Evolutionary conservation across 2,797 vertebrate genomes (phyloP).

Genomic region (Neosilurus mollespiculum): DNA sequence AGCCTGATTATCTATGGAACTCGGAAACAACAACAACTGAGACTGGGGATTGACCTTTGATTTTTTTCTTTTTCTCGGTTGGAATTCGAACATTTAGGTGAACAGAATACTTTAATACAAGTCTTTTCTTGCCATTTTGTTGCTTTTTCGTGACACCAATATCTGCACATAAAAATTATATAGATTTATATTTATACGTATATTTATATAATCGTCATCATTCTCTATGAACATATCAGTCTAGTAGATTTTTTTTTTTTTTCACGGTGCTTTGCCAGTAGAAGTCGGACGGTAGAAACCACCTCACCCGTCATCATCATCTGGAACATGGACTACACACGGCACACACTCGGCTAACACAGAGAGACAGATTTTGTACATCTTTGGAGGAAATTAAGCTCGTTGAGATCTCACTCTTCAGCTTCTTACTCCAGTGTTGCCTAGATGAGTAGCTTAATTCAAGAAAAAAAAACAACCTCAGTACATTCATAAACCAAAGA

Average conservation of each 20-base stretch:
- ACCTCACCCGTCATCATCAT: slow-evolving; percentile 59
- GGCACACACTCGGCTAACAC: slow-evolving; percentile 70
- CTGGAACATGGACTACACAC: slow-evolving; percentile 70
- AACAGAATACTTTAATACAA: slow-evolving; percentile 72
- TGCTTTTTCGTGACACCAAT: slow-evolving; percentile 79
- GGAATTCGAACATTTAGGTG: slow-evolving; percentile 72
- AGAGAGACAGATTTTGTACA: slow-evolving; percentile 79
- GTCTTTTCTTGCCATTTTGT: slow-evolving; percentile 70
- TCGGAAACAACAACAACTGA: slow-evolving; percentile 71
- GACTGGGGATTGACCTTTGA: slow-evolving; percentile 74
- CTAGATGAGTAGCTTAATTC: slow-evolving; percentile 65
- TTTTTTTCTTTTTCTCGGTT: slow-evolving; percentile 65
- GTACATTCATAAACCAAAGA: slow-evolving; percentile 65
- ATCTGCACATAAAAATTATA: slow-evolving; percentile 86
- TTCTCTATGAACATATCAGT: slow-evolving; percentile 79
- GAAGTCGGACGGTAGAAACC: slow-evolving; percentile 68
- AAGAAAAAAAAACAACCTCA: slow-evolving; percentile 42
- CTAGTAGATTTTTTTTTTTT: slow-evolving; percentile 61
- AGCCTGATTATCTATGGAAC: slow-evolving; percentile 58
- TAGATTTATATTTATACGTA: slow-evolving; percentile 80
- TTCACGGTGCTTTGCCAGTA: slow-evolving; percentile 67
- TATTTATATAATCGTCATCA: slow-evolving; percentile 76
- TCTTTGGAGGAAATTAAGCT: slow-evolving; percentile 70
- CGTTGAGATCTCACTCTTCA: slow-evolving; percentile 66
- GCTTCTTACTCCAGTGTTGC: slow-evolving; percentile 66